A percentile compares a stretch with the other conserved stretches of the same genome.
Conservation (phyloP, 2,888 invertebrate genomes). For the Neocrepidodera transversa region DNA sequence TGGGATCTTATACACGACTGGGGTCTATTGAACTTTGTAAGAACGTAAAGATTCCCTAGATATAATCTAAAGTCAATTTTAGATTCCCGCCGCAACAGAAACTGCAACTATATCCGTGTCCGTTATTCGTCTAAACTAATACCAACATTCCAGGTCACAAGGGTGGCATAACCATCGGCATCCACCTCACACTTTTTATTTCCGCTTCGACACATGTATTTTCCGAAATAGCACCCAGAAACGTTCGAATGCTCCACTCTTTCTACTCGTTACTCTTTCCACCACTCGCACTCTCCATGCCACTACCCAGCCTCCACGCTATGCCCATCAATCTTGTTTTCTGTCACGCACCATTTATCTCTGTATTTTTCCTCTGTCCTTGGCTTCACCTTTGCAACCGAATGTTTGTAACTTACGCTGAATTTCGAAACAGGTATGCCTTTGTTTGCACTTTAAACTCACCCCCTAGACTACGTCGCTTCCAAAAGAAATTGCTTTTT, state of each 20-base stretch:
- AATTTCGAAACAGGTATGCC: conserved; percentile 47
- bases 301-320: conserved; percentile 42
- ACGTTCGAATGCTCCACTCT: conserved; percentile 34
- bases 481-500: conserved; percentile 34
- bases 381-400: conserved; percentile 51
- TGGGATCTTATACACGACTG: too few relatives aligned
- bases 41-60: too few relatives aligned
- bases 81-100: not conserved
- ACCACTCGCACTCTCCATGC: conserved; percentile 26
- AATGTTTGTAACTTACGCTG: conserved; percentile 45
- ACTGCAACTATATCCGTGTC: not conserved
- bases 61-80: not conserved
- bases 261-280: conserved; percentile 17
- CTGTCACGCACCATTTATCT: conserved; percentile 60
- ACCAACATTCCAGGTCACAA: conserved; percentile 48
- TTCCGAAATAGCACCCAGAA: conserved; percentile 51
- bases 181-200: conserved; percentile 52
- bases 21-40: too few relatives aligned
- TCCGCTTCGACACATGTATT: conserved; percentile 57
- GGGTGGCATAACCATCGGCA: conserved; percentile 51
- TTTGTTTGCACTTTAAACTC: conserved; percentile 47
- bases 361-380: conserved; percentile 58
- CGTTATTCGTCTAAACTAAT: conserved; percentile 17
- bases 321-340: conserved; percentile 59
- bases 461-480: conserved; percentile 40